Evolutionary conservation across 2,113 vertebrate genomes (phyloP).

Genomic region (Cygnus buccinator): DNA sequence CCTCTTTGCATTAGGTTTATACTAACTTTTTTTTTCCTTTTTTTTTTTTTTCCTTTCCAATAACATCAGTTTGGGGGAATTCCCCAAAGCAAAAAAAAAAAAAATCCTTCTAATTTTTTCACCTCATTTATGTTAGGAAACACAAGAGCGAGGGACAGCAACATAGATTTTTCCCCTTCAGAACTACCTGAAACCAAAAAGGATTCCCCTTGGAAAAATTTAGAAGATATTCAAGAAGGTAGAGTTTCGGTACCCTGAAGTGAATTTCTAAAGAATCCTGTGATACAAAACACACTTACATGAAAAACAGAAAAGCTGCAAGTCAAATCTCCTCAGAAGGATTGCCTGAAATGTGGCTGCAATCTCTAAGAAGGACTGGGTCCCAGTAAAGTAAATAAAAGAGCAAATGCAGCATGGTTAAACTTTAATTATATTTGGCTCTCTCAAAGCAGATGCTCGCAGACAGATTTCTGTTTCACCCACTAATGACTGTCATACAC

Average conservation of each 20-base stretch:
- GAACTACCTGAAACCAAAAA: background rate
- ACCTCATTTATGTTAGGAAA: background rate
- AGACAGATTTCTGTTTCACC: slow-evolving; percentile 64
- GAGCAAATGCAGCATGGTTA: slow-evolving; percentile 55
- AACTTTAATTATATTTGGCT: slow-evolving; percentile 60
- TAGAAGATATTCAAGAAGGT: background rate
- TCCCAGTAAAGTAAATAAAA: slow-evolving; percentile 40
- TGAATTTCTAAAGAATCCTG: background rate
- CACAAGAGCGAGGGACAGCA: background rate
- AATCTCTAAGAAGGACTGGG: background rate
- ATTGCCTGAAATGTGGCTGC: background rate
- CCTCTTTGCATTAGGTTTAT: background rate
- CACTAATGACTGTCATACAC: slow-evolving; percentile 65
- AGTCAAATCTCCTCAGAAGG: background rate
- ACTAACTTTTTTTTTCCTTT: too few relatives aligned
- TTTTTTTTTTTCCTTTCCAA: too few relatives aligned
- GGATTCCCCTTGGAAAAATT: background rate
- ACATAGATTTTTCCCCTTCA: background rate
- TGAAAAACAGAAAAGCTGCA: background rate
- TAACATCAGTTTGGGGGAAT: background rate
- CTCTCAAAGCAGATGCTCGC: slow-evolving; percentile 62
- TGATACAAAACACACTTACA: background rate
- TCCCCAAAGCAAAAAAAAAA: background rate
- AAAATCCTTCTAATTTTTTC: background rate
- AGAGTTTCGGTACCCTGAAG: background rate